Conservation (phyloP, 2,113 vertebrate species). For the Gila orcuttii region DNA sequence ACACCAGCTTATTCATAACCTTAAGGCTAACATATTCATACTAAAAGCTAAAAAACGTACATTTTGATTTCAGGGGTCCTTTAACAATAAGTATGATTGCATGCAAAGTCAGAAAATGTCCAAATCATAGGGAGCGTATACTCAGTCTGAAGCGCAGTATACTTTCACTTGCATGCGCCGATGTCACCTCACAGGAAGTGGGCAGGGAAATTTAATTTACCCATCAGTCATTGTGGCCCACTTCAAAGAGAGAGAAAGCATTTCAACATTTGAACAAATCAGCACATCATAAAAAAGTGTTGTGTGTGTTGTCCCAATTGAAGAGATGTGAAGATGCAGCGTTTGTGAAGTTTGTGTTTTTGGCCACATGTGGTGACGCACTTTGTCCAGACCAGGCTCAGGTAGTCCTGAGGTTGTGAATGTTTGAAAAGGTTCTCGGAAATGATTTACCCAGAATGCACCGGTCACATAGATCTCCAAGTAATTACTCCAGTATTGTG, state of each 20-base stretch:
- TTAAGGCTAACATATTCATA: too few species aligned
- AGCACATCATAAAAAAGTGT: not conserved
- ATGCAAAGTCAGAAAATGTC: not conserved
- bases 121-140: not conserved
- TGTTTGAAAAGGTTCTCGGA: conserved; percentile 1
- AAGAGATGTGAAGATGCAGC: not conserved
- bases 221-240: not conserved
- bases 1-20: too few species aligned
- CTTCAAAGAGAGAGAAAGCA: not conserved
- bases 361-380: not conserved
- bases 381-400: not conserved
- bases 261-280: not conserved
- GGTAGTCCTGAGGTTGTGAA: conserved; percentile 18
- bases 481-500: conserved; percentile 1
- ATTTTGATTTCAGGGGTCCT: too few species aligned
- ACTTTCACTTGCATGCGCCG: not conserved
- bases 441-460: conserved; percentile 6
- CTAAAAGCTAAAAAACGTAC: too few species aligned
- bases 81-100: not conserved
- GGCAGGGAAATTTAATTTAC: not conserved
- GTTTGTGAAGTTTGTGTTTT: not conserved
- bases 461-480: not conserved
- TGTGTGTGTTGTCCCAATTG: not conserved
- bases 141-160: not conserved
- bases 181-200: conserved; percentile 6